phyloP scores from a whole-genome alignment of 2,888 invertebrate genomes.

The Drosophila subquinaria region DNA sequence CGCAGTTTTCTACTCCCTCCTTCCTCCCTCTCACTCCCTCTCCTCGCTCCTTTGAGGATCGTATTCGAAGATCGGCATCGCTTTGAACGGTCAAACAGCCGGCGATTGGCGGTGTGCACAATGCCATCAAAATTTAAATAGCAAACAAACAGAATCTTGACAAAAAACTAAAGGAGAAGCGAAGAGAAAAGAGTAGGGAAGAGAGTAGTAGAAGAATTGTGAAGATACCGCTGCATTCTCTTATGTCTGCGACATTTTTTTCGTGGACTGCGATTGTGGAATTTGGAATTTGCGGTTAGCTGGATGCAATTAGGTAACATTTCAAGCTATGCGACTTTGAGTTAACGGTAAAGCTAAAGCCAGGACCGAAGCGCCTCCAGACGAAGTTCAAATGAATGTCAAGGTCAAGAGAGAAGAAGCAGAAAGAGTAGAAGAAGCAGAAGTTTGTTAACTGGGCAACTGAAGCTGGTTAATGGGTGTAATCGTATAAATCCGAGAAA shows the following conservation, averaged over 20 bases:
- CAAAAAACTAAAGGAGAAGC: constrained; percentile 8
- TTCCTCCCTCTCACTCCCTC: background rate
- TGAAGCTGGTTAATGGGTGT: constrained; percentile 19
- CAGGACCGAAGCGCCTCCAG: constrained; percentile 16
- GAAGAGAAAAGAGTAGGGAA: background rate
- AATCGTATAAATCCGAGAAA: constrained; percentile 7
- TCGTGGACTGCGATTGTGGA: too few species aligned
- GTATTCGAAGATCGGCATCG: constrained; percentile 39
- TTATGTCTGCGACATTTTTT: constrained; percentile 78
- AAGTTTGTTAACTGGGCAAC: constrained; percentile 7
- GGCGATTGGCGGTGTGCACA: constrained; percentile 72
- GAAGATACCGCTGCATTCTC: constrained; percentile 61
- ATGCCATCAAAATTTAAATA: constrained; percentile 82
- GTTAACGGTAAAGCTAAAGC: constrained; percentile 57
- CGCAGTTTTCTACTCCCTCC: constrained; percentile 27
- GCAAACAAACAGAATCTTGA: constrained; percentile 44
- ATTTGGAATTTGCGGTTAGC: constrained; percentile 52
- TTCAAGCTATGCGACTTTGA: constrained; percentile 27
- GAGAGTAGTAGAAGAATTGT: background rate
- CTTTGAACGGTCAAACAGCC: constrained; percentile 62
- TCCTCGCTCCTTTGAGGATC: background rate
- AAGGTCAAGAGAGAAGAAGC: constrained; percentile 53
- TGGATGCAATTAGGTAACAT: constrained; percentile 66
- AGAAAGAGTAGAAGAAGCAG: background rate
- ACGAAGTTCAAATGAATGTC: constrained; percentile 54